Evolutionary conservation across 2,113 vertebrate species (phyloP), one percentile per base, ranked within the genome.

Genomic region (Daubentonia madagascariensis): DNA sequence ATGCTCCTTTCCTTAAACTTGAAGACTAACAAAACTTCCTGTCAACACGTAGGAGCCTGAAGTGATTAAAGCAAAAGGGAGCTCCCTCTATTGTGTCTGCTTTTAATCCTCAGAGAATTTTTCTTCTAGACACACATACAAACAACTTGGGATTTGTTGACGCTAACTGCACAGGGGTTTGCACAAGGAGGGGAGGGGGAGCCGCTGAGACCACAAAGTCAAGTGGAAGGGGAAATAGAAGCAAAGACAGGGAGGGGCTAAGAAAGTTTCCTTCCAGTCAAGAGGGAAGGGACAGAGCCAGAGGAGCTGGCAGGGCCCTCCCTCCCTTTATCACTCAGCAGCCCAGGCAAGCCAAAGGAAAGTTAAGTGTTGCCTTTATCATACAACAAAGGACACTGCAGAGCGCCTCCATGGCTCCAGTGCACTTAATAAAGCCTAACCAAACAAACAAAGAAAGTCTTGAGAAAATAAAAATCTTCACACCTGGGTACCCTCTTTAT

Each of bases 11-110:
- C 75, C 92, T 96, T 96, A 72, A 97, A 93, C 80, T 45, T 78
- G 37, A 87, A 87, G 43, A 92, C 84, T 90, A 94, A 93, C 79
- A 87, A 92, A 96, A 87, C 94, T 98, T 96, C 95, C 94, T 91
- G 84, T 90, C 97, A 97, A 96, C 83, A 80, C 59, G 3, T 17
- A 92, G 94, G 48, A 95, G 93, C 88, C 80, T 45, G 59, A n/a
- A 88, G 88, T 90, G 89, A 97, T 91, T 95, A 97, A 96, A 96
- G 87, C 59, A 93, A 65, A 94, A 0, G 85, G 70, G 94, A 93
- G 30, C 78, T 94, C 91, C 83, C 80, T 97, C 85, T 67, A 43
- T 78, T 93, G 89, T 96, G 92, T 80, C 91, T 97, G 85, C 88
- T 94, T 95, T 92, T 67, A 95, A 90, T 97, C 94, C 91, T 72